Base-by-base conservation (phyloP, 1,140 invertebrate genomes). In the Heliconius himera region DNA sequence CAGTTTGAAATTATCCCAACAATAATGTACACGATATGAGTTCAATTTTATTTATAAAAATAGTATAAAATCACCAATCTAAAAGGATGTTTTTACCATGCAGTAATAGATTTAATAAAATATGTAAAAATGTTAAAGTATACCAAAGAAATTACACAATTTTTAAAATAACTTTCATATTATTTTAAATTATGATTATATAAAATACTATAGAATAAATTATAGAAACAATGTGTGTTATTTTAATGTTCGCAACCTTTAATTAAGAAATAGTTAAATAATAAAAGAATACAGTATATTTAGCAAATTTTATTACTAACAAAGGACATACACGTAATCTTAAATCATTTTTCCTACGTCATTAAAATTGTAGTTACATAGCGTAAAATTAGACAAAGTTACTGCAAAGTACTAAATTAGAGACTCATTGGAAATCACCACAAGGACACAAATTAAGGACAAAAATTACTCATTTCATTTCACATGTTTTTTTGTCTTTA, bases 221-320 rank as follows among this genome's bases (percentile, higher is more conserved):
- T 26, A 26, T 29, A 22, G 13, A 66, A 66, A 66, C 60, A 66
- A 66, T 66, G 22, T 66, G 8, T 56, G n/a, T 56, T 5, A 56
- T 56, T 56, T 26, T 60, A 60, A 3, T 60, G 2, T 60, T 22
- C 54, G n/a, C n/a, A 22, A 60, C n/a, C 22, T 6, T 66, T 66
- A 66, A 9, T 29, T 29, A 66, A 11, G 60, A 66, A 66, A 66
- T 70, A 38, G 41, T 74, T 46, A 41, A 76, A 74, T 11, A 75
- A 81, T 81, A 71, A 81, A 81, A 77, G 71, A 75, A 56, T 81
- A 29, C n/a, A 41, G 22, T 33, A 74, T 79, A 82, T 70, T 84
- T 80, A 83, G 77, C 80, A 86, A 90, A 87, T 83, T 91, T 93
- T 92, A 93, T 91, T 92, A 85, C 90, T 91, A 92, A 92, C 85